These are phyloP conservation scores for Altica lythri DNA, from an alignment of 2,888 invertebrate species.

Conservation along the genomic window DNA sequence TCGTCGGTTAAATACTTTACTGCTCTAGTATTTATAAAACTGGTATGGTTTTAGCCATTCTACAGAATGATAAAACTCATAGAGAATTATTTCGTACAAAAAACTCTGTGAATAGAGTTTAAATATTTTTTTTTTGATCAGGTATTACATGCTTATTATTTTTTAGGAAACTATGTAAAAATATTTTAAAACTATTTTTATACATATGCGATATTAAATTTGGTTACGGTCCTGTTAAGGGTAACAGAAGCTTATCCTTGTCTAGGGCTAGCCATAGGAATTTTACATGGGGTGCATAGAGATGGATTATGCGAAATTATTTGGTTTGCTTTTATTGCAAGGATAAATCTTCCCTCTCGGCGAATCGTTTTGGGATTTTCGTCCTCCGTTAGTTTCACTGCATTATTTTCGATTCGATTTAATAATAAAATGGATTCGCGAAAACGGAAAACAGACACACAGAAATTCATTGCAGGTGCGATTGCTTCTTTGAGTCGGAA, in stretches of 20 bases:
- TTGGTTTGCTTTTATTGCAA: constrained; percentile 38
- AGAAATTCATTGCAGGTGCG: constrained; percentile 10
- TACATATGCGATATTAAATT: no score
- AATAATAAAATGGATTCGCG: constrained; percentile 20
- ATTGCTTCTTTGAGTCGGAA: constrained; percentile 15
- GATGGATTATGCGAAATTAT: constrained; percentile 39
- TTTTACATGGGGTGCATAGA: constrained; percentile 34
- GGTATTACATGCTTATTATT: no score
- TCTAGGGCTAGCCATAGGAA: constrained; percentile 32
- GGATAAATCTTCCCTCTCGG: constrained; percentile 33
- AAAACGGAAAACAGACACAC: constrained; percentile 4
- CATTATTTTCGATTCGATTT: constrained; percentile 27
- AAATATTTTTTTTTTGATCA: no score
- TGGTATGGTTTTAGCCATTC: no score
- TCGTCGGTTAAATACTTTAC: no score
- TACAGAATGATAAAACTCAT: no score
- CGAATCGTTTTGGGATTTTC: constrained; percentile 26
- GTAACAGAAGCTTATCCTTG: constrained; percentile 19
- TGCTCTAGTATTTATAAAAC: no score
- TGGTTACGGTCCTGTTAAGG: constrained; percentile 7
- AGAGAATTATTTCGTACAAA: no score
- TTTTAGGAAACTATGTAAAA: no score
- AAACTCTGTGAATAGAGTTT: no score
- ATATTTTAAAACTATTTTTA: no score
- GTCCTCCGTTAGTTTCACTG: constrained; percentile 17